Percentiles rank a stretch among this genome's conserved stretches.
phyloP scores from a whole-genome alignment of 2,888 invertebrate genomes.

The Spodoptera littoralis region DNA sequence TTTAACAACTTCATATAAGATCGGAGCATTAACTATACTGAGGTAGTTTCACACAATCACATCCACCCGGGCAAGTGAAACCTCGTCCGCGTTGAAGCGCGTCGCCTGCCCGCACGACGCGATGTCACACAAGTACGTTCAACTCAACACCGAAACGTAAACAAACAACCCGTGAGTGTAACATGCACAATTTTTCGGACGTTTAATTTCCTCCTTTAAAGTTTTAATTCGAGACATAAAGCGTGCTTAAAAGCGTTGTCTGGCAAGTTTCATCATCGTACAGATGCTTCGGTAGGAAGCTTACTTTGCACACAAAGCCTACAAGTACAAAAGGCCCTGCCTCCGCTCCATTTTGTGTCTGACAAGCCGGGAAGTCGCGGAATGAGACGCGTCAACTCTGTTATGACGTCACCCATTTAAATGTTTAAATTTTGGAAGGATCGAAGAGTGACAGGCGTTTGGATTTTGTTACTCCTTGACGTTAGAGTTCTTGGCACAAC shows the following conservation, averaged over 20 bases:
- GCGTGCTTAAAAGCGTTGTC: slow-evolving; percentile 87
- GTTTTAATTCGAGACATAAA: slow-evolving; percentile 87
- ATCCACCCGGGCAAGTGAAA: not conserved
- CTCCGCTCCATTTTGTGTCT: slow-evolving; percentile 85
- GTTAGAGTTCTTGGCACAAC: slow-evolving; percentile 15
- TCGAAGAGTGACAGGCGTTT: slow-evolving; percentile 47
- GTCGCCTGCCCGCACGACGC: not conserved
- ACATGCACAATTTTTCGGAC: slow-evolving; percentile 77
- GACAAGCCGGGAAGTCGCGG: slow-evolving; percentile 83
- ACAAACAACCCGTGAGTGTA: slow-evolving; percentile 49
- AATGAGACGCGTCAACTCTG: slow-evolving; percentile 82
- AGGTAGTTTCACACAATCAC: not conserved
- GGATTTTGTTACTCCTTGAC: slow-evolving; percentile 30
- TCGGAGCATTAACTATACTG: no score
- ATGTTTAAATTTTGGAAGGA: slow-evolving; percentile 66
- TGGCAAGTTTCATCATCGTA: slow-evolving; percentile 88
- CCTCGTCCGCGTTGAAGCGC: not conserved
- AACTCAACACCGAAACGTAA: slow-evolving; percentile 21
- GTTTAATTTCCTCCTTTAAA: slow-evolving; percentile 86
- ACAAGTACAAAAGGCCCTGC: slow-evolving; percentile 86
- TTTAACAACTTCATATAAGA: no score
- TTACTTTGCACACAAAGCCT: slow-evolving; percentile 88
- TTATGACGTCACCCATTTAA: slow-evolving; percentile 73
- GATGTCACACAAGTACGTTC: slow-evolving; percentile 17
- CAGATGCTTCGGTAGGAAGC: slow-evolving; percentile 87